A percentile compares a stretch with the other conserved stretches of the same genome.
Conservation (phyloP, 1,140 invertebrate species). For the Drosophila mayri region DNA sequence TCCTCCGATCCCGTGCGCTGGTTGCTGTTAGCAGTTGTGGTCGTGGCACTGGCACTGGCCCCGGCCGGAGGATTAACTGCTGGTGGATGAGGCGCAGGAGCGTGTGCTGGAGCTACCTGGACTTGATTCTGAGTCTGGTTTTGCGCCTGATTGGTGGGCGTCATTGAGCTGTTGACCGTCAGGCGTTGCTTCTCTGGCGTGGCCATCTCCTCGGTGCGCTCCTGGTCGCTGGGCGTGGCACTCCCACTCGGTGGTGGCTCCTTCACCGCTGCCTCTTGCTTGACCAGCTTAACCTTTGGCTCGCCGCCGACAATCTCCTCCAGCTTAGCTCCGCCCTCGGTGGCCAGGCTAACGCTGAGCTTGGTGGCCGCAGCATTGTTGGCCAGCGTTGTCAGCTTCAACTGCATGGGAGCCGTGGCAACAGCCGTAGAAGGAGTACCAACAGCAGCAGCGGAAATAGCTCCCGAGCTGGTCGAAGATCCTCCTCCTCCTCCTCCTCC, state of each 20-base stretch:
- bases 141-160: slow-evolving; percentile 13
- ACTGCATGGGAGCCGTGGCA: not conserved
- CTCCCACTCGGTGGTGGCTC: slow-evolving; percentile 9
- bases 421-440: not conserved
- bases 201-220: slow-evolving; percentile 8
- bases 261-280: slow-evolving; percentile 28
- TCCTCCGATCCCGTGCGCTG: slow-evolving; percentile 89
- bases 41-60: not conserved
- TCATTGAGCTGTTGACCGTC: slow-evolving; percentile 7
- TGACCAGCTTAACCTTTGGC: slow-evolving; percentile 33
- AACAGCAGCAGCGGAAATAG: not conserved
- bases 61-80: not conserved
- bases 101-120: not conserved
- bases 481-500: not conserved
- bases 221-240: slow-evolving; percentile 23
- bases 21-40: slow-evolving; percentile 5
- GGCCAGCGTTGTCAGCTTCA: slow-evolving; percentile 8
- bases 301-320: slow-evolving; percentile 41
- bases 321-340: slow-evolving; percentile 16
- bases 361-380: slow-evolving; percentile 26
- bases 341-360: slow-evolving; percentile 28
- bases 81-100: not conserved
- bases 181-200: slow-evolving; percentile 31
- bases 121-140: not conserved
- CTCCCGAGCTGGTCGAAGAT: slow-evolving; percentile 1